Evolutionary conservation across 2,113 vertebrate genomes (phyloP).

Genomic region (Gambusia affinis): DNA sequence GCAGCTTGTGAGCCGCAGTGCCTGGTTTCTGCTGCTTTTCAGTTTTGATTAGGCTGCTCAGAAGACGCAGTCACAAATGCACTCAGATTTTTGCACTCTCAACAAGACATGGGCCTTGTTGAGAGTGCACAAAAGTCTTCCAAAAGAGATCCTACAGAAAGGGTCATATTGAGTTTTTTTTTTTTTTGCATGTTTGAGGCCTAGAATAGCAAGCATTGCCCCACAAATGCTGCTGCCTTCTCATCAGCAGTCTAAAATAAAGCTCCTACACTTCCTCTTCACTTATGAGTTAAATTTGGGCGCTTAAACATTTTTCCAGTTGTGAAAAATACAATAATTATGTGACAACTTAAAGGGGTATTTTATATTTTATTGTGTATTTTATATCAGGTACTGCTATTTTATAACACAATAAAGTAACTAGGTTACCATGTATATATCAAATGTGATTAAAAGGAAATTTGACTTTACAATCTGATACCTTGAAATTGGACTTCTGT

Average conservation of each 20-base stretch:
- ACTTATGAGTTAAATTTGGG: too few relatives aligned
- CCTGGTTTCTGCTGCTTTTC: slow-evolving; percentile 64
- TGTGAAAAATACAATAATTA: too few relatives aligned
- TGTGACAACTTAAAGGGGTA: too few relatives aligned
- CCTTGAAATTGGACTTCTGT: too few relatives aligned
- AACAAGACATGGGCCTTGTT: background rate
- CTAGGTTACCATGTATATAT: too few relatives aligned
- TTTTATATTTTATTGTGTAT: too few relatives aligned
- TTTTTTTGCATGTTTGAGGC: background rate
- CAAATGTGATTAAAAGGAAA: too few relatives aligned
- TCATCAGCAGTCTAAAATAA: background rate
- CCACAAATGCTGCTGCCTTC: background rate
- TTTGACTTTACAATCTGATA: too few relatives aligned
- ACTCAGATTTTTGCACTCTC: slow-evolving; percentile 32
- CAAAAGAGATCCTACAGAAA: background rate
- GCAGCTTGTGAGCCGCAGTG: slow-evolving; percentile 50
- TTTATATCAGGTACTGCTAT: too few relatives aligned
- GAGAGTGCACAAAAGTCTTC: background rate
- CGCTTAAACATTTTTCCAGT: too few relatives aligned
- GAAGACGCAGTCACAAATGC: slow-evolving; percentile 55
- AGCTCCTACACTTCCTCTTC: background rate
- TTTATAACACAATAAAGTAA: too few relatives aligned
- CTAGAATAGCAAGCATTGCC: background rate
- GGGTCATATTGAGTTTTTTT: background rate
- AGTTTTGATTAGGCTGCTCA: slow-evolving; percentile 71